Conservation (phyloP, 2,113 vertebrate genomes). For the Percina caprodes region DNA sequence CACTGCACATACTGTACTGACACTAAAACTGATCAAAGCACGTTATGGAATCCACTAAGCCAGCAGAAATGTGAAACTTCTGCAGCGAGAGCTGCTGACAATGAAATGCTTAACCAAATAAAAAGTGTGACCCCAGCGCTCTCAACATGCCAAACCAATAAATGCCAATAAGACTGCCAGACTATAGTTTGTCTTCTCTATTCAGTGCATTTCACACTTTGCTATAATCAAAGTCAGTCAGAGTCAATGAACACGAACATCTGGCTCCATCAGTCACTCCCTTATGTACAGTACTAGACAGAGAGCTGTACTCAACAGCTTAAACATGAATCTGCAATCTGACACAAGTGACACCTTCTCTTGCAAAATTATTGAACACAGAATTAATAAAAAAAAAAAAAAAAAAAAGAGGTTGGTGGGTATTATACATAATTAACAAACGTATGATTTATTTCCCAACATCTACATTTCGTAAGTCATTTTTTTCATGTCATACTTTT, state of each 20-base stretch:
- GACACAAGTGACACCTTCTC: not conserved
- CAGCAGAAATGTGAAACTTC: slow-evolving; percentile 22
- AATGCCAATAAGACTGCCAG: slow-evolving; percentile 17
- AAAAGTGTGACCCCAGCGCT: not conserved
- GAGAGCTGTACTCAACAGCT: slow-evolving; percentile 36
- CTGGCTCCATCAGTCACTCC: slow-evolving; percentile 69
- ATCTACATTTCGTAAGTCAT: not conserved
- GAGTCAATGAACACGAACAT: slow-evolving; percentile 67
- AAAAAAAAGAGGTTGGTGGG: not conserved
- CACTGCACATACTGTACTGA: not conserved
- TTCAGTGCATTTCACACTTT: slow-evolving; percentile 22
- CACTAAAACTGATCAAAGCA: slow-evolving; percentile 7
- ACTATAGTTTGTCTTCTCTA: slow-evolving; percentile 10
- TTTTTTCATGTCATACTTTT: not conserved
- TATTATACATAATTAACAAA: not conserved
- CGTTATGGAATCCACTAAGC: not conserved
- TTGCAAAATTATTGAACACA: not conserved
- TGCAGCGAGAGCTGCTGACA: not conserved
- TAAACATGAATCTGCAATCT: not conserved
- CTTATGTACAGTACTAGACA: slow-evolving; percentile 21
- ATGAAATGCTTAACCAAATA: not conserved
- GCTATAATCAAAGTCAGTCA: slow-evolving; percentile 14
- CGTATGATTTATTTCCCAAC: not conserved
- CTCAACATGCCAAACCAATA: slow-evolving; percentile 12
- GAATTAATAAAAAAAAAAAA: fast-evolving